Base-by-base conservation (phyloP, 1,140 invertebrate species). In the Prorops nasuta region DNA sequence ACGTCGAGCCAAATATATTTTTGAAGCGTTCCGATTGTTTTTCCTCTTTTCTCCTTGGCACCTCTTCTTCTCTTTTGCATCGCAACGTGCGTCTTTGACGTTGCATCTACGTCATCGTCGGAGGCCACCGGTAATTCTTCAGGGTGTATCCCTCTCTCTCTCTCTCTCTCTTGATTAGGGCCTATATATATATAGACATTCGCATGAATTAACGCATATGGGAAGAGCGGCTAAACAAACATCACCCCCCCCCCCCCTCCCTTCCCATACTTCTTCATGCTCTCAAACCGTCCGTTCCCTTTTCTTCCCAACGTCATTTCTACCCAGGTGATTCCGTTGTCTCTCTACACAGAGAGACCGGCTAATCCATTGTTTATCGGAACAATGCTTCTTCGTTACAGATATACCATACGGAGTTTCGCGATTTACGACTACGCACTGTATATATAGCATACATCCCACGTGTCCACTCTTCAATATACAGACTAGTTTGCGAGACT, bases 1-100 rank as follows among this genome's bases (percentile, higher is more conserved):
- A n/a, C n/a, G n/a, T 41, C 54, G 50, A 50, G 54, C 54, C 44
- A 59, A 53, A 62, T 62, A 54, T 54, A 61, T 58, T 54, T 60
- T 44, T 57, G 56, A 42, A 46, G 22, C 47, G 39, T 37, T 46
- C 46, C 45, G 37, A 43, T 37, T 39, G 38, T 49, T 40, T 44
- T 39, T 35, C 10, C 18, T 37, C 32, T 16, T 38, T 19, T 39
- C 21, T 42, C 36, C 7, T 9, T 24, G 4, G 15, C 14, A 7
- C 24, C 0, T 8, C 16, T n/a, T 17, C 28, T 8, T 19, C 24
- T 9, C 31, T 38, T 18, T n/a, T 10, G 2, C 17, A 22, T n/a
- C n/a, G n/a, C n/a, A n/a, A n/a, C n/a, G n/a, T n/a, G n/a, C n/a
- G n/a, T n/a, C n/a, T n/a, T n/a, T n/a, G n/a, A n/a, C n/a, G n/a